A percentile compares a stretch with the other conserved stretches of the same genome.
Evolutionary conservation across 2,888 invertebrate species (phyloP).

Genomic region (Beris morrisii): DNA sequence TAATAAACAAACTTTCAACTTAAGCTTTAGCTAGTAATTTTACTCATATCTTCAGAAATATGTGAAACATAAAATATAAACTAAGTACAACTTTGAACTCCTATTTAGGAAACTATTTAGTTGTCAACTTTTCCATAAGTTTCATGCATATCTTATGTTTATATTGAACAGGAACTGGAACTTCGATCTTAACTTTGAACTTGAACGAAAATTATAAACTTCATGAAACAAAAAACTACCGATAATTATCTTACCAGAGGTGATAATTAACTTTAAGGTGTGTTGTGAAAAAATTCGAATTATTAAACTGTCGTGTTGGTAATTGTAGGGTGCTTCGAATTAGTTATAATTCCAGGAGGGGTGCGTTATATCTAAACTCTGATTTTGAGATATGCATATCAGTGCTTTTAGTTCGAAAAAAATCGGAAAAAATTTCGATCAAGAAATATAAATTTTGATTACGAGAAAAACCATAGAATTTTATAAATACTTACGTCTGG

Average conservation of each 20-base stretch:
- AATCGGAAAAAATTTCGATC: conserved; percentile 19
- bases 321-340: conserved; percentile 43
- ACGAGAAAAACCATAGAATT: conserved; percentile 21
- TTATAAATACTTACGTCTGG: conserved; percentile 68
- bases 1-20: no score
- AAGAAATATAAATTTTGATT: conserved; percentile 29
- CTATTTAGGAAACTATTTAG: no score
- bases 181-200: background rate
- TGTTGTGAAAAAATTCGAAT: conserved; percentile 20
- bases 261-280: conserved; percentile 36
- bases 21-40: no score
- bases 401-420: conserved; percentile 45
- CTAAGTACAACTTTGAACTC: no score
- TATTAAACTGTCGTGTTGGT: conserved; percentile 21
- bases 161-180: conserved; percentile 2
- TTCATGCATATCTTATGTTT: no score
- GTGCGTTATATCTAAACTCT: conserved; percentile 55
- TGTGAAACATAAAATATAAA: no score
- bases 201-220: conserved; percentile 19
- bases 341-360: conserved; percentile 48
- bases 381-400: conserved; percentile 56
- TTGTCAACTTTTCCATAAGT: no score
- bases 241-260: conserved; percentile 38
- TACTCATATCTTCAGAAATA: no score
- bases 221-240: conserved; percentile 23